Evolutionary conservation across 2,113 vertebrate species (phyloP), one percentile per base, ranked within the genome.

Genomic region (Proteles cristata): DNA sequence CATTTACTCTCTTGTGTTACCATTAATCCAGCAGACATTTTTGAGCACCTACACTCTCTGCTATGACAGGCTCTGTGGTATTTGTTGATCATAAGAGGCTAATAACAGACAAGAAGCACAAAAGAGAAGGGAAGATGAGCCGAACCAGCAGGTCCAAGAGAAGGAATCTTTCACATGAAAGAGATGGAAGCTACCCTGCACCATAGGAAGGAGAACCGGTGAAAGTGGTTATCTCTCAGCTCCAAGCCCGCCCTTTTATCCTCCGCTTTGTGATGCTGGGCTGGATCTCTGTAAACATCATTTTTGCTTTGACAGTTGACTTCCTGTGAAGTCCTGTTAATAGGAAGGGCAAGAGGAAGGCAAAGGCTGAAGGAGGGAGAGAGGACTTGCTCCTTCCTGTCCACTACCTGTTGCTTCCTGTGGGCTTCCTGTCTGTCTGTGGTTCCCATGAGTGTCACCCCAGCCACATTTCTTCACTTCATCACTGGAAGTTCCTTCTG

Each of bases 21-120:
- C 58, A 65, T 87, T 77, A 92, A 71, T 88, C 48, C 84, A 77
- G 33, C 21, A 92, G 81, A 85, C 28, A 73, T 81, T 93, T 94
- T 55, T 65, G 71, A 95, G 5, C 39, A 93, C 25, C 31, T 83
- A 66, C 31, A 23, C 55, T 69, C 43, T 77, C 66, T 53, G 35
- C 74, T 79, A 33, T 84, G 55, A 33, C 14, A 55, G 26, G 23
- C 39, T 79, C 33, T 96, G 17, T 76, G 53, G 69, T 88, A 94
- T 74, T 89, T 81, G 23, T 33, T 95, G 66, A 84, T 92, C 58
- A 43, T 26, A 94, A 80, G 93, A 66, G 33, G 8, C 76, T 71
- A 77, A 55, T 69, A 83, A 96, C 26, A 93, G 79, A 88, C 1
- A 88, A 65, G 8, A 90, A 39, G n/a, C 21, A 74, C 88, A 26